Conservation (phyloP, 2,797 vertebrate genomes). For the Falco rusticolus region DNA sequence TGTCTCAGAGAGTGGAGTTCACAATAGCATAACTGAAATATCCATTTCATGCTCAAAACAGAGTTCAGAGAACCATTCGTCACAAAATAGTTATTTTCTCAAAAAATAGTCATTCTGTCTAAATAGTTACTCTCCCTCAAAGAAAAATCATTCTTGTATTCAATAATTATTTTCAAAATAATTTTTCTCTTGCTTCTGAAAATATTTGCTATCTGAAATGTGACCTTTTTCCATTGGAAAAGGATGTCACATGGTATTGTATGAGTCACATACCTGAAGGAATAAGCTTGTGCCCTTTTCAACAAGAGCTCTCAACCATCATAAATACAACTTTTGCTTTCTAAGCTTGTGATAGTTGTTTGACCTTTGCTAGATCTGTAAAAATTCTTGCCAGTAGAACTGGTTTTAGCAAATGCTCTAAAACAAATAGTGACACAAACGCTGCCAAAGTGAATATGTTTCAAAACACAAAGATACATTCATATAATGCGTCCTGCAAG, state of each 20-base stretch:
- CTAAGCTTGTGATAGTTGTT: background rate
- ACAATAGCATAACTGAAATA: background rate
- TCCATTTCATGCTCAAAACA: background rate
- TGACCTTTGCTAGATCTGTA: slow-evolving; percentile 6
- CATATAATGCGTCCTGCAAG: background rate
- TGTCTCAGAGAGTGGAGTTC: background rate
- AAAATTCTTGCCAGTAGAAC: background rate
- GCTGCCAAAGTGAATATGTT: background rate
- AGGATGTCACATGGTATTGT: background rate
- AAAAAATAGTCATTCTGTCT: background rate
- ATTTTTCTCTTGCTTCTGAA: background rate
- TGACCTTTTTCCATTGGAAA: slow-evolving; percentile 9
- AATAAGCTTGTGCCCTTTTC: slow-evolving; percentile 21
- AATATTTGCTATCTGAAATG: background rate
- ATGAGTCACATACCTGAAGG: slow-evolving; percentile 23
- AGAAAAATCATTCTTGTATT: background rate
- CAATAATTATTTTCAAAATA: background rate
- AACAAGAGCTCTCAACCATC: background rate
- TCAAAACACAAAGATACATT: background rate
- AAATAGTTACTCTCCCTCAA: background rate
- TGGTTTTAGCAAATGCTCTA: background rate
- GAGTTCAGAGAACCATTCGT: background rate
- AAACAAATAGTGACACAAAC: background rate
- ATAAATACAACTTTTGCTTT: background rate
- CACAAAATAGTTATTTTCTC: background rate